Evolutionary conservation across 2,888 invertebrate species (phyloP).

Genomic region (Cryptocephalus primarius): DNA sequence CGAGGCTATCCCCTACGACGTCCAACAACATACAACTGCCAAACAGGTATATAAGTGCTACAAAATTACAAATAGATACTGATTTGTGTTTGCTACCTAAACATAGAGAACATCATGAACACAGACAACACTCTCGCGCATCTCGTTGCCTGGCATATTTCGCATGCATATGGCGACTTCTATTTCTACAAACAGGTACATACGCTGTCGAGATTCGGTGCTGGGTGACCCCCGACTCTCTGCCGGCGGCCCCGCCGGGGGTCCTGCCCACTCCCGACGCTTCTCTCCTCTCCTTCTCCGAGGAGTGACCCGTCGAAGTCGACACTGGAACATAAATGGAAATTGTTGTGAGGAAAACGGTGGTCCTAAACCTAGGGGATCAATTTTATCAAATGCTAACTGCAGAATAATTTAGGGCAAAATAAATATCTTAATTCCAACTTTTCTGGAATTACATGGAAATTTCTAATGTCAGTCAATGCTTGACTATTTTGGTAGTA

Average conservation of each 20-base stretch:
- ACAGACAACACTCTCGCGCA: slow-evolving; percentile 35
- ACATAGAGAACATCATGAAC: slow-evolving; percentile 32
- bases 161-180: slow-evolving; percentile 22
- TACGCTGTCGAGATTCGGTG: slow-evolving; percentile 35
- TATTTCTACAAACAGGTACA: slow-evolving; percentile 34
- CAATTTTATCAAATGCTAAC: no score
- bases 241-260: slow-evolving; percentile 7
- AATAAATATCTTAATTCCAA: no score
- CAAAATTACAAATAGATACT: no score
- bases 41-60: no score
- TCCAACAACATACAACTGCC: no score
- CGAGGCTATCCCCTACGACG: no score
- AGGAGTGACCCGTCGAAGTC: slow-evolving; percentile 9
- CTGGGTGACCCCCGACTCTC: slow-evolving; percentile 24
- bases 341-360: not conserved
- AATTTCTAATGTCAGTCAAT: no score
- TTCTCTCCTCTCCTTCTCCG: not conserved
- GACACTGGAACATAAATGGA: slow-evolving; percentile 12
- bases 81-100: slow-evolving; percentile 31
- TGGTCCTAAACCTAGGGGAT: no score
- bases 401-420: no score
- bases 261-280: not conserved
- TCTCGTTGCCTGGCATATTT: slow-evolving; percentile 17
- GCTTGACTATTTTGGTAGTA: no score
- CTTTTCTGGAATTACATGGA: no score